phyloP scores from a whole-genome alignment of 1,140 invertebrate genomes.

The Onthophagus taurus region DNA sequence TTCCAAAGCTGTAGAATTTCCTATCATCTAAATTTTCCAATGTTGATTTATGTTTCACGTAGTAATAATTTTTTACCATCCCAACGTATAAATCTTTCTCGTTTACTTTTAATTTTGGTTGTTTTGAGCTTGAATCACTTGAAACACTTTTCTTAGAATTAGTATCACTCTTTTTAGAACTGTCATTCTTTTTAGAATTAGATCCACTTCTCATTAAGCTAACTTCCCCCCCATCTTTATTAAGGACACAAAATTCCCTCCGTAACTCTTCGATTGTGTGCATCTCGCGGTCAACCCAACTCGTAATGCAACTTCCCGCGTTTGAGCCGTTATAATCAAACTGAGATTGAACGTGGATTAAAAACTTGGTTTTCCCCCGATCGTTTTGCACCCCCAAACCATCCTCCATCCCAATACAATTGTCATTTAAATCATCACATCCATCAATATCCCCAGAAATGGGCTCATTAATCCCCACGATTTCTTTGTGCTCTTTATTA shows the following conservation, averaged over 20 bases:
- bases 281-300: conserved; percentile 43
- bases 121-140: too few relatives aligned
- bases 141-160: too few relatives aligned
- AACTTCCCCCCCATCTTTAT: too few relatives aligned
- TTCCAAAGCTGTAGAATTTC: conserved; percentile 40
- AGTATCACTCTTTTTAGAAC: too few relatives aligned
- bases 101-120: too few relatives aligned
- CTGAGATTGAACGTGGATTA: conserved; percentile 44
- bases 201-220: too few relatives aligned
- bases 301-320: conserved; percentile 42
- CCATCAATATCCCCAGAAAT: neutral
- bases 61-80: conserved; percentile 26
- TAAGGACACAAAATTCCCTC: too few relatives aligned
- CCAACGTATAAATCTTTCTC: conserved; percentile 23
- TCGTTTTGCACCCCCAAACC: conserved; percentile 10
- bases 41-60: conserved; percentile 32
- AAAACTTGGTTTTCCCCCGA: conserved; percentile 30
- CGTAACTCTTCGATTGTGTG: conserved; percentile 49
- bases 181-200: too few relatives aligned
- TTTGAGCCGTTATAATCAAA: conserved; percentile 41
- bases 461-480: neutral
- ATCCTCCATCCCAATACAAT: conserved; percentile 6
- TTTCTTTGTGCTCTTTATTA: neutral
- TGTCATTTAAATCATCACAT: neutral
- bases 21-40: conserved; percentile 38